Evolutionary conservation across 2,797 vertebrate genomes (phyloP).

Genomic region (Enteromius viviparus): DNA sequence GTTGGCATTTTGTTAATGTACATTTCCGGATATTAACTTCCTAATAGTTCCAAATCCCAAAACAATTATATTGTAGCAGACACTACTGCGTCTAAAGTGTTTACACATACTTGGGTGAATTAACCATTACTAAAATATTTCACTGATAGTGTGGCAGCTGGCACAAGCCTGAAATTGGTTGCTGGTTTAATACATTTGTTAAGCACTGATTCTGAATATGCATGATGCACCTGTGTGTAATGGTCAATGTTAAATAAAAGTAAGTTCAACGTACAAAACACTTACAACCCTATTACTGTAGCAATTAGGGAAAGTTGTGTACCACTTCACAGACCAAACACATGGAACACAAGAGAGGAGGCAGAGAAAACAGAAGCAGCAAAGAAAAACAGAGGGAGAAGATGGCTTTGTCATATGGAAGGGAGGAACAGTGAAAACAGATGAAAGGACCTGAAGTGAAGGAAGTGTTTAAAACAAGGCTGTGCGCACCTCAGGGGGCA

Average conservation of each 20-base stretch:
- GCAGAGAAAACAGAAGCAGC: slow-evolving; percentile 1
- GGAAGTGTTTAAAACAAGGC: slow-evolving; percentile 12
- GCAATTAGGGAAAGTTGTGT: background rate
- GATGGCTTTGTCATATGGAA: slow-evolving; percentile 26
- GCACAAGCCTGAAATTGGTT: background rate
- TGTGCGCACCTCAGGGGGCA: slow-evolving; percentile 38
- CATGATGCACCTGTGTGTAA: background rate
- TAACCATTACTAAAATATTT: background rate
- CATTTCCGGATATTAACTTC: background rate
- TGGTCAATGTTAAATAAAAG: background rate
- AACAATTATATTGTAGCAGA: background rate
- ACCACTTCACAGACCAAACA: slow-evolving; percentile 21
- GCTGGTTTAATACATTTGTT: background rate
- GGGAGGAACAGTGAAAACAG: slow-evolving; percentile 24
- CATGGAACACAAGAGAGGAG: slow-evolving; percentile 10
- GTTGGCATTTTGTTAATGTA: background rate
- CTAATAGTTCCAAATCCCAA: background rate
- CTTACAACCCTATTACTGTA: slow-evolving; percentile 5
- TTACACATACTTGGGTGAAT: background rate
- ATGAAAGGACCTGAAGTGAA: slow-evolving; percentile 10
- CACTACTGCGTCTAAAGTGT: no score
- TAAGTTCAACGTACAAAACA: background rate
- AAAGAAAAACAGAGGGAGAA: slow-evolving; percentile 12
- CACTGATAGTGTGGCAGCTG: background rate
- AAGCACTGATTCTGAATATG: background rate